These are phyloP conservation scores for Oceanodroma tethys DNA, from an alignment of 2,113 vertebrate genomes.

Conservation along the genomic window DNA sequence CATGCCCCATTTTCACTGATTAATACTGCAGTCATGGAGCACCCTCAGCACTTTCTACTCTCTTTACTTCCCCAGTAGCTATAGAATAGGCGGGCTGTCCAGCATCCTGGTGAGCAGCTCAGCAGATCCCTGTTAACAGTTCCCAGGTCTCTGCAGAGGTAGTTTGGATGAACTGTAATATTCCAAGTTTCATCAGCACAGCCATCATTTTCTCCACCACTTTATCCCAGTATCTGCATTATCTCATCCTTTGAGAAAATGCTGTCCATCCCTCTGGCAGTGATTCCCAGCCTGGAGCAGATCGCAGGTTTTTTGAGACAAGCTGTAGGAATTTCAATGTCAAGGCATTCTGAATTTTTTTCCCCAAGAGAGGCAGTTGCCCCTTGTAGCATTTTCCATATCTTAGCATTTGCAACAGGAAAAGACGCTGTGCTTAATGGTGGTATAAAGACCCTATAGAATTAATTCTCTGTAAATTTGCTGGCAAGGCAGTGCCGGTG, in stretches of 20 bases:
- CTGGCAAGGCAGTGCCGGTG: background rate
- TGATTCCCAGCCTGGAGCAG: background rate
- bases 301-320: background rate
- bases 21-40: background rate
- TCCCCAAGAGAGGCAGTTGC: background rate
- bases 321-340: background rate
- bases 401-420: background rate
- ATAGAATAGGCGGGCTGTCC: background rate
- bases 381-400: background rate
- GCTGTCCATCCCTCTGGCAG: background rate
- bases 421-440: background rate
- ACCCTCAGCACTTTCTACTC: background rate
- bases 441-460: background rate
- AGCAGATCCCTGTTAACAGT: background rate
- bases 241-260: background rate
- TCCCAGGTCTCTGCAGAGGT: background rate
- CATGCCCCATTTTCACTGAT: background rate
- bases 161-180: background rate
- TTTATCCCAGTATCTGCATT: background rate
- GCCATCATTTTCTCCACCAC: background rate
- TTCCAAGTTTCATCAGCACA: background rate
- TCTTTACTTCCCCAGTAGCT: background rate
- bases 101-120: background rate
- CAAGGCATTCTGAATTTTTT: background rate
- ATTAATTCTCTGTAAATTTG: background rate